A percentile compares a stretch with the other conserved stretches of the same genome.
phyloP scores from a whole-genome alignment of 2,113 vertebrate species.

The Anseranas semipalmata region DNA sequence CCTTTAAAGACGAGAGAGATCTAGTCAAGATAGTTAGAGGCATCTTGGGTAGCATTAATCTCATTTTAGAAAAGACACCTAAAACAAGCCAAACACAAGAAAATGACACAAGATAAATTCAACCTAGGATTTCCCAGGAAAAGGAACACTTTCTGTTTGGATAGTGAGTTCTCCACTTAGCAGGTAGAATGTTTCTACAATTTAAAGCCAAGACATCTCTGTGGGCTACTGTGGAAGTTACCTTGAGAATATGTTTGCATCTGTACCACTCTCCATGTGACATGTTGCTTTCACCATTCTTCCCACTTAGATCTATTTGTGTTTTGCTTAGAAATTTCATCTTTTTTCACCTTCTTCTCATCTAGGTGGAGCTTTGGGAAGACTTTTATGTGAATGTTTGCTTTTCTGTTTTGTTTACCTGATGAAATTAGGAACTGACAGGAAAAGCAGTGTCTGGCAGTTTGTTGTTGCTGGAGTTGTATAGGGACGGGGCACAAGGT shows the following conservation, averaged over 20 bases:
- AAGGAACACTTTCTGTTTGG: background rate
- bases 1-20: background rate
- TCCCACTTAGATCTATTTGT: background rate
- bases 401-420: background rate
- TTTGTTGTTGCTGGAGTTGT: background rate
- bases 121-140: background rate
- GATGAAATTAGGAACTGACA: background rate
- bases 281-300: background rate
- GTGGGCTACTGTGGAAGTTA: background rate
- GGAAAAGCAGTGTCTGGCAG: background rate
- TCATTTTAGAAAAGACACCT: background rate
- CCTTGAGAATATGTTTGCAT: background rate
- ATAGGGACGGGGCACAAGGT: background rate
- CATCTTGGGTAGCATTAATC: background rate
- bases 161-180: background rate
- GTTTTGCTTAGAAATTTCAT: background rate
- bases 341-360: background rate
- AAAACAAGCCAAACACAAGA: background rate
- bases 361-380: background rate
- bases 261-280: fast-evolving
- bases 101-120: background rate
- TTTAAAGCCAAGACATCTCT: background rate
- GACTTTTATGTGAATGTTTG: background rate
- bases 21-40: background rate
- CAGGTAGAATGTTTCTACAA: background rate